A percentile compares a stretch with the other conserved stretches of the same genome.
phyloP scores from a whole-genome alignment of 2,113 vertebrate species.

The Bettongia penicillata region DNA sequence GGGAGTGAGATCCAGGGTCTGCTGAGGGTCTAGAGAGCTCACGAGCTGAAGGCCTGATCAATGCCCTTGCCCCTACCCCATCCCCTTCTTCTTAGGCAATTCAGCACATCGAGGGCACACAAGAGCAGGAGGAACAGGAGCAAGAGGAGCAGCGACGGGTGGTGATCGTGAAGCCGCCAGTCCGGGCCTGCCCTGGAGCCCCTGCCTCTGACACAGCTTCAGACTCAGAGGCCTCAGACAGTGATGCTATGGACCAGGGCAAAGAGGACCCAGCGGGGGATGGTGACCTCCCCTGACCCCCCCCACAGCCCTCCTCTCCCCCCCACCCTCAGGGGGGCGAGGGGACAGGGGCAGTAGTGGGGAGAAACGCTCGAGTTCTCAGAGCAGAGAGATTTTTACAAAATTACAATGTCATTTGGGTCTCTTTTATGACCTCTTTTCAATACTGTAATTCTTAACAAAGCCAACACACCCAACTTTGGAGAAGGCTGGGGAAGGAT shows the following conservation, averaged over 20 bases:
- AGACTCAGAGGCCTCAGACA: constrained; percentile 90
- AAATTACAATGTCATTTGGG: constrained; percentile 85
- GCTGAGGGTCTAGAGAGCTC: neutral
- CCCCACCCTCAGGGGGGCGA: constrained; percentile 72
- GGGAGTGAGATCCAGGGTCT: neutral
- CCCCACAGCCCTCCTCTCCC: constrained; percentile 75
- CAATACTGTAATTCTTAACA: constrained; percentile 86
- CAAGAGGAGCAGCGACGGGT: constrained; percentile 92
- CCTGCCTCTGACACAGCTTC: constrained; percentile 93
- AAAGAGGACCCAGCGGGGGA: constrained; percentile 84
- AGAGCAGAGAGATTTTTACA: constrained; percentile 84
- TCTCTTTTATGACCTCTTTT: constrained; percentile 89
- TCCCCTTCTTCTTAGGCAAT: constrained; percentile 89
- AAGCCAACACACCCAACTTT: constrained; percentile 65
- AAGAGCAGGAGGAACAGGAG: constrained; percentile 89
- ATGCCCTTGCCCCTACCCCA: neutral
- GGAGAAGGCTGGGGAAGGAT: constrained; percentile 44
- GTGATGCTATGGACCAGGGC: constrained; percentile 87
- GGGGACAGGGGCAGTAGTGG: constrained; percentile 56
- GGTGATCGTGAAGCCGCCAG: constrained; percentile 92
- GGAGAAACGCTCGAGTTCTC: constrained; percentile 69
- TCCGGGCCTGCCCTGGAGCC: constrained; percentile 84
- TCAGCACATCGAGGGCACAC: constrained; percentile 99
- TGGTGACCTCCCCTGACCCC: constrained; percentile 91
- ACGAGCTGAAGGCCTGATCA: neutral